Conservation (phyloP, 1,140 invertebrate genomes). For the Bombus impatiens region DNA sequence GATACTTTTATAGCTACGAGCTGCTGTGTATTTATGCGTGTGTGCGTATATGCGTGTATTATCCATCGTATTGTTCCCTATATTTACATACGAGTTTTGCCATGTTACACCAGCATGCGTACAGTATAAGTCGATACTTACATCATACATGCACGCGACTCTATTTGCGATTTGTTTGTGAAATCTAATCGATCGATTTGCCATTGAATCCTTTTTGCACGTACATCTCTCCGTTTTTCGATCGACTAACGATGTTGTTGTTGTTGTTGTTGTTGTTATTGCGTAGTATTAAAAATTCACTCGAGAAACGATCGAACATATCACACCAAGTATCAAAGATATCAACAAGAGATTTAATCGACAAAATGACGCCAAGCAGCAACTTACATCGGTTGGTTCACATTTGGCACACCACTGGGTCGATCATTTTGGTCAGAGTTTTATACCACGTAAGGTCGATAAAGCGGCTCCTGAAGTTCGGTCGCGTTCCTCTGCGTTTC, state of each 20-base stretch:
- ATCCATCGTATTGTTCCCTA: slow-evolving; percentile 22
- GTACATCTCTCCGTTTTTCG: not conserved
- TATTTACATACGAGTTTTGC: slow-evolving; percentile 29
- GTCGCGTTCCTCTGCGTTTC: slow-evolving; percentile 72
- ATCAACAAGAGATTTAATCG: not conserved
- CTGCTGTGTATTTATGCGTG: not conserved
- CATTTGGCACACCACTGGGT: slow-evolving; percentile 12
- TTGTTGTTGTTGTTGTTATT: not conserved
- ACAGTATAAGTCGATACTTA: not conserved
- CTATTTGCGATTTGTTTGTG: not conserved
- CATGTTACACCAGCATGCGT: slow-evolving; percentile 15
- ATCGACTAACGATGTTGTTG: not conserved
- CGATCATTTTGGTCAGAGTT: slow-evolving; percentile 20
- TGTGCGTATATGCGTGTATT: not conserved
- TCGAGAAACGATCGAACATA: not conserved
- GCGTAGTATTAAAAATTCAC: not conserved
- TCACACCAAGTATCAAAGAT: not conserved
- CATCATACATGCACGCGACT: not conserved
- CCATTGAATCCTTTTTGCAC: not conserved
- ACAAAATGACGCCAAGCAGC: not conserved
- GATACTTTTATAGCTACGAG: not conserved
- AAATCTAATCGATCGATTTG: not conserved
- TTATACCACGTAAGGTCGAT: slow-evolving; percentile 81
- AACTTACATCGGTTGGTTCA: not conserved
- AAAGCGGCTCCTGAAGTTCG: slow-evolving; percentile 79